Conservation (phyloP, 2,797 vertebrate genomes). For the Delichon dasypus region DNA sequence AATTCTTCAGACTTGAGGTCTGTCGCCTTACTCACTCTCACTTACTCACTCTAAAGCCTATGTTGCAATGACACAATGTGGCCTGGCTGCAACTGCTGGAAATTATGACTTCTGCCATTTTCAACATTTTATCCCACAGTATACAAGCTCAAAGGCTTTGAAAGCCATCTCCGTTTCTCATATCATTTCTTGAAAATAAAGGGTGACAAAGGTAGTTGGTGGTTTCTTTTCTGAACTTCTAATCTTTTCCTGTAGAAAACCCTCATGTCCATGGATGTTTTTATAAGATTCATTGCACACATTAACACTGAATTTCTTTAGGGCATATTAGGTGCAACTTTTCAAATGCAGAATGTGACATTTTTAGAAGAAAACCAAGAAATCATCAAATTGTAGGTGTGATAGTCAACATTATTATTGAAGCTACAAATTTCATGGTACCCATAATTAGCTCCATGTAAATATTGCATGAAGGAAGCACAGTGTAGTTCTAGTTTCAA, state of each 20-base stretch:
- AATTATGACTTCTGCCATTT: neutral
- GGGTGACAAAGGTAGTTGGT: neutral
- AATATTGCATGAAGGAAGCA: neutral
- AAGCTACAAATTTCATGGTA: neutral
- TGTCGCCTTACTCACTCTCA: too few relatives aligned
- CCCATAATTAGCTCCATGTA: neutral
- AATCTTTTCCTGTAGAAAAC: neutral
- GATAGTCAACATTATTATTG: neutral
- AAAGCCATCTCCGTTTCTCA: neutral
- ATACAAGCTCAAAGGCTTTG: neutral
- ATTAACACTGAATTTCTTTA: neutral
- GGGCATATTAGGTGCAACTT: neutral
- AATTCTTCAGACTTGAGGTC: neutral
- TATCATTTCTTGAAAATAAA: neutral
- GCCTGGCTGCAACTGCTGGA: neutral
- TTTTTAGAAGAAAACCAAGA: neutral
- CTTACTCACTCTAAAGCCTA: neutral
- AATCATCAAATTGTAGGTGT: neutral
- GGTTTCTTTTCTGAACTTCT: neutral
- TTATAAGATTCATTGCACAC: neutral
- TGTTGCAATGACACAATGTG: neutral
- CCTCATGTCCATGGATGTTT: neutral
- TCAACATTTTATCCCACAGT: neutral
- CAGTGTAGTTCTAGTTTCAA: neutral
- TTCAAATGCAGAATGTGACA: neutral